These are phyloP conservation scores for Lycaena phlaeas DNA, from an alignment of 2,888 invertebrate genomes.

Conservation along the genomic window DNA sequence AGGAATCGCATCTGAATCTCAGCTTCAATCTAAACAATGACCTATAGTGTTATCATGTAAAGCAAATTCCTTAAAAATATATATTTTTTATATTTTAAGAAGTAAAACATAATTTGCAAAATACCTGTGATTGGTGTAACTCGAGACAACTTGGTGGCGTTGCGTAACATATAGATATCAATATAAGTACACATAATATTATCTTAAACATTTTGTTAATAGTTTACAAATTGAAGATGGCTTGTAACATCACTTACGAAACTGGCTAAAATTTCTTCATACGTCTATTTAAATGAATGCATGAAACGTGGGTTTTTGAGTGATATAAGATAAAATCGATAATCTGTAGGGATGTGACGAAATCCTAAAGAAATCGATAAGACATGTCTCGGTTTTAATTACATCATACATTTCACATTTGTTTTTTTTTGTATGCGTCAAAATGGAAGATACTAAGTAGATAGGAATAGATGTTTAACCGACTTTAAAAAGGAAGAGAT, in stretches of 20 bases:
- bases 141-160: slow-evolving; percentile 32
- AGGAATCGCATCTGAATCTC: too few species aligned
- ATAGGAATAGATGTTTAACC: too few species aligned
- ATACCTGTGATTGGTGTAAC: slow-evolving; percentile 49
- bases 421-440: too few species aligned
- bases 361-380: slow-evolving; percentile 3
- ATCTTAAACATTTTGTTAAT: slow-evolving; percentile 31
- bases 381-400: neutral
- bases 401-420: too few species aligned
- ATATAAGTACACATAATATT: slow-evolving; percentile 30
- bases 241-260: slow-evolving; percentile 1
- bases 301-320: slow-evolving; percentile 3
- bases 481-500: too few species aligned
- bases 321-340: neutral
- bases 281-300: slow-evolving; percentile 5
- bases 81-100: too few species aligned
- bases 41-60: too few species aligned
- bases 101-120: too few species aligned
- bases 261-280: slow-evolving; percentile 1
- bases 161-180: slow-evolving; percentile 37
- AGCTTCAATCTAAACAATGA: too few species aligned
- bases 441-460: too few species aligned
- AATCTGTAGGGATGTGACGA: neutral
- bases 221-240: neutral
- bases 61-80: too few species aligned